A percentile compares a stretch with the other conserved stretches of the same genome.
phyloP scores from a whole-genome alignment of 2,113 vertebrate genomes.

The Uropsilus gracilis region DNA sequence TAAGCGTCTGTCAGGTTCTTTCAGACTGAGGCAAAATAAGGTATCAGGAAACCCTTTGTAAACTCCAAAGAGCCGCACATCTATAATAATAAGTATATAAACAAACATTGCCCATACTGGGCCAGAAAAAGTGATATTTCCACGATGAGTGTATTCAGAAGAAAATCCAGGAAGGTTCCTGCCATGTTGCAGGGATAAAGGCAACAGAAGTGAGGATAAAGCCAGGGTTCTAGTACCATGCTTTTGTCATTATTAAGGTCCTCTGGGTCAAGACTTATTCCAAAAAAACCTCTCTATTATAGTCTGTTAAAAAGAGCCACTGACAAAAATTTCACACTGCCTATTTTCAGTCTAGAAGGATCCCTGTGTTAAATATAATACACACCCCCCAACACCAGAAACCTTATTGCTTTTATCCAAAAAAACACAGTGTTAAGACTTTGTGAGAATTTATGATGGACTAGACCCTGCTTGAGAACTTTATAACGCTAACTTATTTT shows the following conservation, averaged over 20 bases:
- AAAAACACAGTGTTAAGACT: not conserved
- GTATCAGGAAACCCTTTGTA: not conserved
- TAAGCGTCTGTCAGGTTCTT: not conserved
- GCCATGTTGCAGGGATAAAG: not conserved
- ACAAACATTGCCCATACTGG: not conserved
- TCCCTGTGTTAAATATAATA: not conserved
- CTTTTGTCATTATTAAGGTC: fast-evolving
- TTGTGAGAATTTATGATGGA: not conserved
- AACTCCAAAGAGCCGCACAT: not conserved
- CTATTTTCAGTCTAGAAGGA: not conserved
- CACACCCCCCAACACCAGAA: no score
- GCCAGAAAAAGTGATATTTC: not conserved
- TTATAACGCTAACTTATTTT: not conserved
- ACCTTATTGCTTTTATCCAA: not conserved
- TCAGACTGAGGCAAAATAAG: not conserved
- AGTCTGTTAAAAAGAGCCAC: not conserved
- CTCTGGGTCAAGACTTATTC: not conserved
- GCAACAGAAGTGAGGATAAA: not conserved
- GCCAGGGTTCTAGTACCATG: not conserved
- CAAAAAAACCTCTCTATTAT: not conserved
- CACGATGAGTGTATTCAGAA: not conserved
- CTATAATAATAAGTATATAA: not conserved
- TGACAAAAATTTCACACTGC: not conserved
- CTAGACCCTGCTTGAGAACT: not conserved
- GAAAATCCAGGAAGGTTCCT: not conserved